Percentiles rank a stretch among this genome's conserved stretches.
phyloP scores from a whole-genome alignment of 2,113 vertebrate species.

The Laticauda laticaudata region DNA sequence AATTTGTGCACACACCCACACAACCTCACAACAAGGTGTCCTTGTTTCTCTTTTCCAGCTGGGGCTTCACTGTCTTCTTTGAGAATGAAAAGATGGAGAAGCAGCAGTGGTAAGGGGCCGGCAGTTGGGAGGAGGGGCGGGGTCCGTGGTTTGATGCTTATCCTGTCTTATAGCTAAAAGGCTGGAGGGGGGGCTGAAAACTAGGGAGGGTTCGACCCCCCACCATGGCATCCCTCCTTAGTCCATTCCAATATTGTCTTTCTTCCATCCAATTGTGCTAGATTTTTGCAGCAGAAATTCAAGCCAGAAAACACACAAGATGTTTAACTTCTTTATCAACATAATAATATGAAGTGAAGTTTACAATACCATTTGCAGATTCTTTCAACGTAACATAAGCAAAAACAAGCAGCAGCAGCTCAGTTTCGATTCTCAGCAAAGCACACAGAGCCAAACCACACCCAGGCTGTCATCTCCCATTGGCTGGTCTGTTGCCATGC shows the following conservation, averaged over 20 bases:
- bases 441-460: too few species aligned
- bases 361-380: too few species aligned
- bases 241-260: background rate
- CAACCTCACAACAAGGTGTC: rapidly evolving
- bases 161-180: background rate
- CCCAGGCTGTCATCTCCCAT: too few species aligned
- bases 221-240: background rate
- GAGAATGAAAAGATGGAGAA: constrained; percentile 88
- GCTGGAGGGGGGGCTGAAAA: background rate
- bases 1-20: background rate
- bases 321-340: too few species aligned
- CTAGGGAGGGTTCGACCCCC: background rate
- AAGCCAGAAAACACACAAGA: too few species aligned
- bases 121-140: background rate
- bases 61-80: constrained; percentile 86
- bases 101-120: constrained; percentile 85
- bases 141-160: background rate
- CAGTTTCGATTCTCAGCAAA: too few species aligned
- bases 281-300: too few species aligned
- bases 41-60: constrained; percentile 67
- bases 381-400: too few species aligned
- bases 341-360: too few species aligned
- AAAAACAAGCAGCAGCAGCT: too few species aligned
- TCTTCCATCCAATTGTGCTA: too few species aligned
- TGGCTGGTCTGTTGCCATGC: too few species aligned